A percentile compares a stretch with the other conserved stretches of the same genome.
These are phyloP conservation scores for Elysia chlorotica DNA, from an alignment of 1,140 invertebrate genomes.

Conservation along the genomic window DNA sequence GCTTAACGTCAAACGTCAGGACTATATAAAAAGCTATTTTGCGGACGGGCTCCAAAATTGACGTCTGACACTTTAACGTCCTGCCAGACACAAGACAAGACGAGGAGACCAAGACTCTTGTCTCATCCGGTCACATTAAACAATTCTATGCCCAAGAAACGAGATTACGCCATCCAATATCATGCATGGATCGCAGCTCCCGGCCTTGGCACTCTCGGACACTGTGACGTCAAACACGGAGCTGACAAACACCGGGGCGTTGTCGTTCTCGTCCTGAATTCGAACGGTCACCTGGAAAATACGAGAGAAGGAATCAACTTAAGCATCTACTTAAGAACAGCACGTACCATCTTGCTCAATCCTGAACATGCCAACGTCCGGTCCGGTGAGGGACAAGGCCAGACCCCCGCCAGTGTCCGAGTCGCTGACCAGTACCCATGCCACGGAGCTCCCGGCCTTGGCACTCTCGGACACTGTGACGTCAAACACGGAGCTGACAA, in stretches of 20 bases:
- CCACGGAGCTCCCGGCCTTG: background rate
- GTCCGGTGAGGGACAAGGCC: constrained; percentile 4
- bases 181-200: no score
- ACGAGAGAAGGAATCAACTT: no score
- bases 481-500: constrained; percentile 43
- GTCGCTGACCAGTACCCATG: constrained; percentile 1
- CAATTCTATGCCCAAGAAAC: no score
- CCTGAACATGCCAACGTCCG: constrained; percentile 1
- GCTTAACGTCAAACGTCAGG: no score
- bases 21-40: no score
- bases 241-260: constrained; percentile 49
- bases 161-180: no score
- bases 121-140: no score
- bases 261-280: constrained; percentile 56
- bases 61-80: no score
- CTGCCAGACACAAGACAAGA: no score
- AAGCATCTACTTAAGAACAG: no score
- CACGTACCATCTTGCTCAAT: constrained; percentile 11
- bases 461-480: constrained; percentile 6
- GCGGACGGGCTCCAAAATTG: no score
- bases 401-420: background rate
- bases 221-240: constrained; percentile 34
- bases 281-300: constrained; percentile 63
- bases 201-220: background rate
- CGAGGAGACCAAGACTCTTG: no score